Evolutionary conservation across 2,888 invertebrate species (phyloP).

Genomic region (Tetranychus piercei): DNA sequence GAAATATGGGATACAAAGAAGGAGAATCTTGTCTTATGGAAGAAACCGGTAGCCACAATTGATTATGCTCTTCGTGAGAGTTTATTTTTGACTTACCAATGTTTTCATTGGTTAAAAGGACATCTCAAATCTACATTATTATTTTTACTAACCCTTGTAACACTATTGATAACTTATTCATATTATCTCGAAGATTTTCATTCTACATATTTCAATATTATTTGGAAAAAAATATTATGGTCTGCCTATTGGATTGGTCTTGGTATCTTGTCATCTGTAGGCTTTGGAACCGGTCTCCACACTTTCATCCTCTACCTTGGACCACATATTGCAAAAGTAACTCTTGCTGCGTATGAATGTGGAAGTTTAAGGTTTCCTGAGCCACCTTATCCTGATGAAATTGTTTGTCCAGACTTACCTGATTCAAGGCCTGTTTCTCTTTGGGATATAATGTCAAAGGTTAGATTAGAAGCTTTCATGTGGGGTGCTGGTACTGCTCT

Average conservation of each 20-base stretch:
- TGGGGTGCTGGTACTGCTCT: constrained; percentile 86
- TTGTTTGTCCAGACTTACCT: constrained; percentile 63
- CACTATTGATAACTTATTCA: constrained; percentile 43
- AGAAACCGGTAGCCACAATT: constrained; percentile 54
- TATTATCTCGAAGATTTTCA: constrained; percentile 43
- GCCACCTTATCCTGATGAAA: constrained; percentile 94
- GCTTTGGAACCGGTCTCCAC: constrained; percentile 91
- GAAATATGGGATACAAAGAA: not conserved
- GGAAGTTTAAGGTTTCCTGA: constrained; percentile 80
- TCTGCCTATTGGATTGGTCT: constrained; percentile 77
- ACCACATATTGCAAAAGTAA: constrained; percentile 96
- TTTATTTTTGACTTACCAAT: constrained; percentile 4
- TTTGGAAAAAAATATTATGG: constrained; percentile 39
- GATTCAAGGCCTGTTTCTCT: constrained; percentile 46
- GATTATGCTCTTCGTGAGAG: constrained; percentile 57
- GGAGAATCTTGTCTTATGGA: constrained; percentile 54
- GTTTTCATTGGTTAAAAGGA: constrained; percentile 35
- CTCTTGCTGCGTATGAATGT: constrained; percentile 94
- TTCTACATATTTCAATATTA: not conserved
- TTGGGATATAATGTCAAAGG: constrained; percentile 80
- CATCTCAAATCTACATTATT: constrained; percentile 37
- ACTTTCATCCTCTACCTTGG: constrained; percentile 95
- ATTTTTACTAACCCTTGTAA: constrained; percentile 33
- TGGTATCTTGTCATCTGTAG: constrained; percentile 89
- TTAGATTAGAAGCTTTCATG: constrained; percentile 78